Evolutionary conservation across 1,140 invertebrate species (phyloP), one percentile per base, ranked within the genome.

Genomic region (Euglossa dilemma): DNA sequence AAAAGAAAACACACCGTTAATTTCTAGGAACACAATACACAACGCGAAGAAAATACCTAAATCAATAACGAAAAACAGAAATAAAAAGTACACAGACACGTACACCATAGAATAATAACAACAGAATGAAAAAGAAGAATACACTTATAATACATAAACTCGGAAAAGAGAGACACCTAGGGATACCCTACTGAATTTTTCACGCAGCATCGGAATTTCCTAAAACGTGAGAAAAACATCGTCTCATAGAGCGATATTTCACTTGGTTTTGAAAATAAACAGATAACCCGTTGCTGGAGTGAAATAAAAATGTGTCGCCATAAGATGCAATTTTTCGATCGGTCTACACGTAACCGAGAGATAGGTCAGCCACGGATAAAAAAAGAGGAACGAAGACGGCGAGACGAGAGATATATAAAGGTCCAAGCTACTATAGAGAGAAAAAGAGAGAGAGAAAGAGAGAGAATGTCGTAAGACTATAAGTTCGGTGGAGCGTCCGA

Each of bases 401-500:
- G 47, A 16, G 25, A n/a, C 20, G 43, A 20, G 36, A n/a, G 20
- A 25, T 25, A 20, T 20, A 20, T 4, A 56, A 69, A 78, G 52
- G 8, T 6, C 11, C 52, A 12, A n/a, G n/a, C n/a, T n/a, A n/a
- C n/a, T n/a, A n/a, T n/a, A n/a, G n/a, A n/a, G 18, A 57, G 16
- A 47, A 56, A 59, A 16, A 61, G 64, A 61, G 64, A 70, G n/a
- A 36, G 54, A 61, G 52, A 45, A 36, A 61, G 59, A 77, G 78
- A 28, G 50, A 43, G 67, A 77, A 79, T 61, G 76, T 56, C 52
- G 75, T 85, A 47, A 81, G 79, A 80, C 72, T 85, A 63, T 78
- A 85, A 88, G 82, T 64, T 67, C 61, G 61, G 28, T 67, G 47
- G 28, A 73, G 74, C 85, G 69, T 84, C 57, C 73, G 71, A 83